Percentiles rank a stretch among this genome's conserved stretches.
Evolutionary conservation across 2,797 vertebrate species (phyloP).

Genomic region (Pseudopleuronectes americanus): DNA sequence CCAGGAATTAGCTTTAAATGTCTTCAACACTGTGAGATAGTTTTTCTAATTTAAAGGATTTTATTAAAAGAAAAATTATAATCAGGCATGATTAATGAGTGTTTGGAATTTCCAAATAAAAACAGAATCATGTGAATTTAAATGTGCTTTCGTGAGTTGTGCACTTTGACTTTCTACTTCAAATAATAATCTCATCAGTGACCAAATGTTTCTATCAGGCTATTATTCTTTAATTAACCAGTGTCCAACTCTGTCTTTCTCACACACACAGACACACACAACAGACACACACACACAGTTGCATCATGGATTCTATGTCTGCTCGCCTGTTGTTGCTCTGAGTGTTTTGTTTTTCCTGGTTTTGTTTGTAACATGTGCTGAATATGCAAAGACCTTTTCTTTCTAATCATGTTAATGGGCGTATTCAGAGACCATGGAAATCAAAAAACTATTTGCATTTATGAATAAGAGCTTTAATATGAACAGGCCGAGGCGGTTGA

Average conservation of each 20-base stretch:
- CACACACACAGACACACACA: too few species aligned
- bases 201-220: not conserved
- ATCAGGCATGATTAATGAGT: too few species aligned
- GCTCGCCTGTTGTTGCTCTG: not conserved
- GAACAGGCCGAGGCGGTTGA: not conserved
- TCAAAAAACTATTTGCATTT: not conserved
- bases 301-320: constrained; percentile 21
- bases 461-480: not conserved
- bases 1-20: too few species aligned
- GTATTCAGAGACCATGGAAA: not conserved
- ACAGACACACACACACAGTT: not conserved
- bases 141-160: too few species aligned
- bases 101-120: too few species aligned
- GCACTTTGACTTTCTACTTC: too few species aligned
- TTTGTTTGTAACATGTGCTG: not conserved
- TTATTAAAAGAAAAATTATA: too few species aligned
- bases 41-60: too few species aligned
- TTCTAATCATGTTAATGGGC: not conserved
- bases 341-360: not conserved
- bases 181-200: not conserved
- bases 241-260: too few species aligned
- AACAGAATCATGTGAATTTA: too few species aligned
- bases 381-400: not conserved
- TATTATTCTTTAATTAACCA: not conserved
- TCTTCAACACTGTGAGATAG: too few species aligned